Percentiles rank a stretch among this genome's conserved stretches.
Evolutionary conservation across 2,888 invertebrate genomes (phyloP).

Genomic region (Drosophila mettleri): DNA sequence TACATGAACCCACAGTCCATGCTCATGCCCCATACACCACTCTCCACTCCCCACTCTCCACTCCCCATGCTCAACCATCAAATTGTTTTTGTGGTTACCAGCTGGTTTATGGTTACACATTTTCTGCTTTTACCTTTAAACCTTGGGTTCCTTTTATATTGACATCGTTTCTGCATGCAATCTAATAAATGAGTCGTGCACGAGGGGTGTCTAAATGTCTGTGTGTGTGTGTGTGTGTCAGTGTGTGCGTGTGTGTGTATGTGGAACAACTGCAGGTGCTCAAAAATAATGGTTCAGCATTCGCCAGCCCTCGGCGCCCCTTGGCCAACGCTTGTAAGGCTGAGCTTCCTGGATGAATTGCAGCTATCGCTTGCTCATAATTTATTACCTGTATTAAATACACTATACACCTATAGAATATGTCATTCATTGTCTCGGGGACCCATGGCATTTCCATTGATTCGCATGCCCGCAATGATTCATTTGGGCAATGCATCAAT

Average conservation of each 20-base stretch:
- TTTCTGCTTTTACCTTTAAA: constrained; percentile 44
- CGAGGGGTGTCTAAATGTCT: background rate
- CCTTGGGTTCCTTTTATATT: constrained; percentile 42
- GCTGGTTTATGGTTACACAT: constrained; percentile 74
- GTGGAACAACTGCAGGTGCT: constrained; percentile 50
- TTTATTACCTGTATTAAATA: constrained; percentile 53
- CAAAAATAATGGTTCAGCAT: constrained; percentile 43
- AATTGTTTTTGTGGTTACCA: constrained; percentile 76
- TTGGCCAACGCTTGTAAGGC: background rate
- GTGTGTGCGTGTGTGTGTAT: constrained; percentile 15
- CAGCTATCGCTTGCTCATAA: constrained; percentile 36
- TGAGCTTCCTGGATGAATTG: constrained; percentile 42
- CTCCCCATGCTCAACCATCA: constrained; percentile 31
- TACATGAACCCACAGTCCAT: background rate
- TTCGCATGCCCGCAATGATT: constrained; percentile 25
- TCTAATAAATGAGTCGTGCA: constrained; percentile 59
- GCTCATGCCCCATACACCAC: no score
- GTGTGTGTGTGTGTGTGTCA: constrained; percentile 19
- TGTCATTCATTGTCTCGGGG: constrained; percentile 35
- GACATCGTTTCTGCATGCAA: constrained; percentile 69
- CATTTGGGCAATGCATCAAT: constrained; percentile 27
- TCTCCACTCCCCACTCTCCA: background rate
- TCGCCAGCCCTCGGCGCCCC: background rate
- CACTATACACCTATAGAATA: constrained; percentile 15
- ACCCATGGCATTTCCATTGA: constrained; percentile 27